Evolutionary conservation across 2,888 invertebrate genomes (phyloP).

Genomic region (Polylopha cassiicola): DNA sequence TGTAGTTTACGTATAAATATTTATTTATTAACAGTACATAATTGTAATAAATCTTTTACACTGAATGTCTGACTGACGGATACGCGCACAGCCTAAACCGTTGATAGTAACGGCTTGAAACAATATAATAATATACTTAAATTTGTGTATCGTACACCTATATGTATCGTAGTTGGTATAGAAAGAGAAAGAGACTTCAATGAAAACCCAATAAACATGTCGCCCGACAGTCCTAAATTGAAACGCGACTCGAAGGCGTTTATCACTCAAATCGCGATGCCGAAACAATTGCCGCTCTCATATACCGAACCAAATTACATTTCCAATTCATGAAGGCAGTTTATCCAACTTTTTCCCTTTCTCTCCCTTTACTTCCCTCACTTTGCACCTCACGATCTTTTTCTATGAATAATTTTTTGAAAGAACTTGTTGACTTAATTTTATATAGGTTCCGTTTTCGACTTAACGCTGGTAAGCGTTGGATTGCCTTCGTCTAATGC

Average conservation of each 20-base stretch:
- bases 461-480: no score
- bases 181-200: no score
- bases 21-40: no score
- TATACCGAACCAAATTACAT: conserved; percentile 29
- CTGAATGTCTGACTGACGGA: no score
- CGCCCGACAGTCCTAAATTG: conserved; percentile 6
- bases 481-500: no score
- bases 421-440: conserved; percentile 30
- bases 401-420: conserved; percentile 30
- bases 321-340: conserved; percentile 30
- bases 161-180: no score
- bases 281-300: conserved; percentile 27
- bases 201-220: conserved; percentile 11
- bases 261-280: conserved; percentile 25
- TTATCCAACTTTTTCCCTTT: conserved; percentile 21
- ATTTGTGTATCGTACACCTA: background rate
- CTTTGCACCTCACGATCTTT: conserved; percentile 26
- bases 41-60: no score
- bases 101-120: no score
- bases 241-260: conserved; percentile 11
- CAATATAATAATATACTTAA: background rate
- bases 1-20: no score
- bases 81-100: no score
- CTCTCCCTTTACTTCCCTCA: conserved; percentile 21
- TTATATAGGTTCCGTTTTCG: conserved; percentile 27